These are phyloP conservation scores for Pseudococcus jackbeardsleyi DNA, from an alignment of 2,888 invertebrate species.

Conservation along the genomic window DNA sequence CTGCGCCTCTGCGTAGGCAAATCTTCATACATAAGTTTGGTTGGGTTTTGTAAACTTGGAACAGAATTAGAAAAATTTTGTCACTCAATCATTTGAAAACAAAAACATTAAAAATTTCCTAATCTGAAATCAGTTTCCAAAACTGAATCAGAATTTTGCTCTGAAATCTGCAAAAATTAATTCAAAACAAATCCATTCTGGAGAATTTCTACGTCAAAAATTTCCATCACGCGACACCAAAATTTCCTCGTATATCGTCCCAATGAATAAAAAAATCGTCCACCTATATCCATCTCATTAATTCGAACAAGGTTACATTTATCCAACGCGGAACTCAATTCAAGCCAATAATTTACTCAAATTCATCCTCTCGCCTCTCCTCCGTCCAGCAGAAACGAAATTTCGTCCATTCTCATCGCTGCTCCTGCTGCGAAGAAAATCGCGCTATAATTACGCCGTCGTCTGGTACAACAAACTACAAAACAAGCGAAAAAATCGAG, in stretches of 20 bases:
- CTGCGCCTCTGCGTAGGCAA: too few relatives aligned
- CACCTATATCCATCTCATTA: background rate
- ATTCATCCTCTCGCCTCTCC: background rate
- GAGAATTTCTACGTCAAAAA: background rate
- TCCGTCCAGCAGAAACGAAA: background rate
- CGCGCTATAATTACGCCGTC: background rate
- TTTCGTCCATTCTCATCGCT: background rate
- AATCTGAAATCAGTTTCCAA: too few relatives aligned
- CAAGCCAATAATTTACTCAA: background rate
- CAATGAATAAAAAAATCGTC: background rate
- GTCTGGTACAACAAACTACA: background rate
- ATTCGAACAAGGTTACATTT: background rate
- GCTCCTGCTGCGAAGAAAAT: background rate
- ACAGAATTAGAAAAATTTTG: too few relatives aligned
- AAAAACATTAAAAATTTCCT: too few relatives aligned
- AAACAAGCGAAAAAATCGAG: background rate
- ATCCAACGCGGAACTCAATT: background rate
- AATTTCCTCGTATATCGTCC: background rate
- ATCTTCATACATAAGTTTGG: too few relatives aligned
- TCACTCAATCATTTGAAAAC: too few relatives aligned
- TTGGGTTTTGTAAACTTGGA: too few relatives aligned
- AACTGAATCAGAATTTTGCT: background rate
- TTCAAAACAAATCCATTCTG: background rate
- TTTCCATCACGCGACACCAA: background rate
- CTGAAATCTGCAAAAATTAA: background rate